Evolutionary conservation across 2,797 vertebrate genomes (phyloP).

Genomic region (Crax fasciolata): DNA sequence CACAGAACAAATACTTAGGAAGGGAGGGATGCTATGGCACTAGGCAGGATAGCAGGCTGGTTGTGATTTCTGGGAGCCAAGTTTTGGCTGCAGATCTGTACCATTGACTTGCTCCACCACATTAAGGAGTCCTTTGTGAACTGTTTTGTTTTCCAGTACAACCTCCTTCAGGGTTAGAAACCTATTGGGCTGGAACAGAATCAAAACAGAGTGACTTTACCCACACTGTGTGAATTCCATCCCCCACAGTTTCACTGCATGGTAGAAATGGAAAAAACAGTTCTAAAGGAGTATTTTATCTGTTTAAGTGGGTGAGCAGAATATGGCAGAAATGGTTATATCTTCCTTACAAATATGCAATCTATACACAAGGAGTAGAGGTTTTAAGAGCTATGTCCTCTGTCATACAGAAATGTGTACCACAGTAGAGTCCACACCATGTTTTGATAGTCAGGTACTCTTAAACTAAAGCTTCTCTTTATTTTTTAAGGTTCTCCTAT

Average conservation of each 20-base stretch:
- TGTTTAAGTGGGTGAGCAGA: not conserved
- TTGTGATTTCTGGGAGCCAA: not conserved
- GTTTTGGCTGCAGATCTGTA: not conserved
- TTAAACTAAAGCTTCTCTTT: not conserved
- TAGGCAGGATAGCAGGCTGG: not conserved
- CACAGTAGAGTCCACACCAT: not conserved
- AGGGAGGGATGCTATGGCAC: not conserved
- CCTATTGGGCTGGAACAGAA: not conserved
- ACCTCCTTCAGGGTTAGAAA: not conserved
- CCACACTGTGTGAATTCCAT: not conserved
- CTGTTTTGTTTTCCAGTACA: not conserved
- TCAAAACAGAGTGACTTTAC: not conserved
- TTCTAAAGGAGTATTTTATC: not conserved
- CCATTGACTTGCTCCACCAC: not conserved
- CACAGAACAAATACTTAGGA: not conserved
- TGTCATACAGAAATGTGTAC: not conserved
- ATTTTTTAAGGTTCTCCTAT: not conserved
- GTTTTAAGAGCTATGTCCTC: not conserved
- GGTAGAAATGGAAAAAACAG: not conserved
- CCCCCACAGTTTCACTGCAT: fast-evolving
- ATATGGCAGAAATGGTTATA: not conserved
- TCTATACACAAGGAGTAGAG: not conserved
- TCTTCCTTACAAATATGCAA: not conserved
- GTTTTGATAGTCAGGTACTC: not conserved
- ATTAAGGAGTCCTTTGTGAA: not conserved